Evolutionary conservation across 2,113 vertebrate genomes (phyloP).

Genomic region (Prunella himalayana): DNA sequence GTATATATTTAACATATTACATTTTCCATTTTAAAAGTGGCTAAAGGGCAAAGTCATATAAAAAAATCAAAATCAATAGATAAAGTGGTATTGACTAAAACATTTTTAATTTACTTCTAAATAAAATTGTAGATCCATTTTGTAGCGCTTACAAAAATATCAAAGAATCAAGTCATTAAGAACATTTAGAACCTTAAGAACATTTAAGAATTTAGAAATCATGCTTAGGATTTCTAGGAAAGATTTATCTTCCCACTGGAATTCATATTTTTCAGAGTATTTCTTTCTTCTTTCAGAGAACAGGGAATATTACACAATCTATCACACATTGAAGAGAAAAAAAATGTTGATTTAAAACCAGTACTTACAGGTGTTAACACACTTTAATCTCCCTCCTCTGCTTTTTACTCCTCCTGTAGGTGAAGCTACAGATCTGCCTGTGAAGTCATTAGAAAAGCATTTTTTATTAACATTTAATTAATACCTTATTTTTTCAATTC

Average conservation of each 20-base stretch:
- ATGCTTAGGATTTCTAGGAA: background rate
- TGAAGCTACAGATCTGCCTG: background rate
- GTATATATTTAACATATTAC: slow-evolving; percentile 25
- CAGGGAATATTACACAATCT: background rate
- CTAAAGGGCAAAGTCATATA: slow-evolving; percentile 10
- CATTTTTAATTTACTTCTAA: background rate
- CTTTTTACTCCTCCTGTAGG: background rate
- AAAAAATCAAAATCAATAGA: slow-evolving; percentile 4
- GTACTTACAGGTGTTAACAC: background rate
- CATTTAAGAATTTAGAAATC: background rate
- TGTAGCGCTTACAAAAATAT: background rate
- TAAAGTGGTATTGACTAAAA: background rate
- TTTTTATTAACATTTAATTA: background rate
- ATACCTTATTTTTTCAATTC: background rate
- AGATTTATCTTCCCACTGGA: background rate
- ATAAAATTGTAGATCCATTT: background rate
- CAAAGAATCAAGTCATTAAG: background rate
- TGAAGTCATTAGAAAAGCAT: background rate
- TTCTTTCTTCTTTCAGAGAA: background rate
- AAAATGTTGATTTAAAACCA: background rate
- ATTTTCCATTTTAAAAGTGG: slow-evolving; percentile 27
- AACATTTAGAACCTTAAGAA: background rate
- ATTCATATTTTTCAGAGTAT: background rate
- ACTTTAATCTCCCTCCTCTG: background rate
- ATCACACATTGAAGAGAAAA: background rate